Percentiles rank a stretch among this genome's conserved stretches.
These are phyloP conservation scores for Gastrophryne carolinensis DNA, from an alignment of 2,797 vertebrate genomes.

Conservation along the genomic window DNA sequence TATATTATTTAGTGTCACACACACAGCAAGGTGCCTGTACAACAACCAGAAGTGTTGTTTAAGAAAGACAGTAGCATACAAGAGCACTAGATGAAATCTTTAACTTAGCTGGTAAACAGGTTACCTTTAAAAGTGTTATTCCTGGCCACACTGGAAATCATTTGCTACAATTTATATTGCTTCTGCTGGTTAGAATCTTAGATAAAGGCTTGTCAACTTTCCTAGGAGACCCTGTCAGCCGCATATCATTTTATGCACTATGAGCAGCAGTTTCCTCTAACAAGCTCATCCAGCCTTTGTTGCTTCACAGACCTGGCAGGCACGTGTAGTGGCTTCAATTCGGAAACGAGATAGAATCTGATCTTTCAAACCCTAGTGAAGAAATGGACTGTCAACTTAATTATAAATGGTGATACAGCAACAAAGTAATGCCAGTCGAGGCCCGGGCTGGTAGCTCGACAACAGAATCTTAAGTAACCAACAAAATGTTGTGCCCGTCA, in stretches of 20 bases:
- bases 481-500: neutral
- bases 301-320: slow-evolving; percentile 50
- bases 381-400: slow-evolving; percentile 63
- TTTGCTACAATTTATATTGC: neutral
- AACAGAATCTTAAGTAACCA: slow-evolving; percentile 16
- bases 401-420: slow-evolving; percentile 56
- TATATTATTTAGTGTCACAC: too few relatives aligned
- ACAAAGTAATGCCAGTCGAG: slow-evolving; percentile 56
- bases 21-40: too few relatives aligned
- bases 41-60: too few relatives aligned
- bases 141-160: neutral
- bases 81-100: too few relatives aligned
- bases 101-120: too few relatives aligned
- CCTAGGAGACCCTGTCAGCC: slow-evolving; percentile 8
- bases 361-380: slow-evolving; percentile 57
- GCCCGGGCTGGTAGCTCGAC: slow-evolving; percentile 52
- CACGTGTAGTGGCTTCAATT: slow-evolving; percentile 54
- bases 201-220: neutral
- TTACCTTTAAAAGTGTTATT: too few relatives aligned
- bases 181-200: neutral
- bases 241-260: slow-evolving; percentile 20
- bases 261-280: slow-evolving; percentile 16
- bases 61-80: too few relatives aligned
- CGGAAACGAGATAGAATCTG: slow-evolving; percentile 59
- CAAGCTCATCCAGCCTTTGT: slow-evolving; percentile 14